A percentile compares a stretch with the other conserved stretches of the same genome.
These are phyloP conservation scores for Myocastor coypus DNA, from an alignment of 2,113 vertebrate species.

Conservation along the genomic window DNA sequence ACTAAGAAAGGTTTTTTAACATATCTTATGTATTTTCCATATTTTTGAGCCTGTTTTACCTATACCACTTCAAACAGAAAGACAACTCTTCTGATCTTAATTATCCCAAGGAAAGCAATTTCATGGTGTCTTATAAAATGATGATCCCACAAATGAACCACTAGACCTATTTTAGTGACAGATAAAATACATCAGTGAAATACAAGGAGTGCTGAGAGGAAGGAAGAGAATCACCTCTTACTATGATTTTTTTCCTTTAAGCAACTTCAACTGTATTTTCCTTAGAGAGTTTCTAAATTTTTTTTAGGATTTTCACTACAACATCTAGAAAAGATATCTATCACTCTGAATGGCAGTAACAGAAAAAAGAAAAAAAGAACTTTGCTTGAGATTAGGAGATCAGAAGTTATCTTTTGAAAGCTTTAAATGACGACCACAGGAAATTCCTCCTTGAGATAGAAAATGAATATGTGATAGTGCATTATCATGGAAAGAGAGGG, in stretches of 20 bases:
- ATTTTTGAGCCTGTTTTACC: slow-evolving; percentile 30
- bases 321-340: too few relatives aligned
- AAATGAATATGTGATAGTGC: not conserved
- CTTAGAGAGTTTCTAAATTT: not conserved
- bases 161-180: not conserved
- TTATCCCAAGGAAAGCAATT: slow-evolving; percentile 1
- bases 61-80: slow-evolving; percentile 38
- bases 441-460: not conserved
- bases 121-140: slow-evolving; percentile 44
- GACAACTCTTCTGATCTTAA: slow-evolving; percentile 40
- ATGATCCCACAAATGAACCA: slow-evolving; percentile 44
- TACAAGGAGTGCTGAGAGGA: not conserved
- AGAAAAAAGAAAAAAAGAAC: not conserved
- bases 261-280: slow-evolving; percentile 9
- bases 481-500: not conserved
- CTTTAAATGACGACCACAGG: not conserved
- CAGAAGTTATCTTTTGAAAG: not conserved
- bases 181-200: slow-evolving; percentile 42
- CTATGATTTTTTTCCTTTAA: not conserved
- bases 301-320: not conserved
- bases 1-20: not conserved
- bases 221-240: slow-evolving; percentile 35
- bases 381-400: not conserved
- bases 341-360: not conserved
- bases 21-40: not conserved